Evolutionary conservation across 2,797 vertebrate genomes (phyloP), one percentile per base, ranked within the genome.

Genomic region (Falco novaeseelandiae): DNA sequence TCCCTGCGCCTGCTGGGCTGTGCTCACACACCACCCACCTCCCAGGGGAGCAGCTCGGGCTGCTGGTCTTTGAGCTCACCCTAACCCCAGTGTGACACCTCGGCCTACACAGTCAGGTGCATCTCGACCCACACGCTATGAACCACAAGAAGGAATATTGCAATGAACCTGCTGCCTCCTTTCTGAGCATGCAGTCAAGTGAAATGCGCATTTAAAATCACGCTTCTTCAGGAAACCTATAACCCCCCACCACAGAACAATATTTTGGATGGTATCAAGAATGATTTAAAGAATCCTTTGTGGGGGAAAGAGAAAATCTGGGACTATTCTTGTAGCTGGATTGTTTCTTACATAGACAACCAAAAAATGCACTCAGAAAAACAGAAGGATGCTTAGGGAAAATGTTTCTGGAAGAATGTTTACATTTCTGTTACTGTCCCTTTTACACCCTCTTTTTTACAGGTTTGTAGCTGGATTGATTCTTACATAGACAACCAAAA

Each of bases 1-100:
- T 40, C 40, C 14, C 40, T 14, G 40, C 40, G 7, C 40, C 40
- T 42, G 40, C 40, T 16, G 40, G 2, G 16, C n/a, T 81, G 38
- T 40, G 51, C 36, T 20, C 34, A 13, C 18, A n/a, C 32, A 40
- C 40, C 14, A 14, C 3, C 6, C 3, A 0, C 1, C 0, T 66
- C 36, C 74, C 62, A 52, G 52, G 66, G 54, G 6, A 81, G 55
- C 25, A 55, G 46, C 0, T 2, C 34, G 18, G 40, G 7, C 34
- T 74, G 69, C 52, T 17, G 66, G 66, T 42, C 17, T 46, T 73
- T 29, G 9, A 17, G 4, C 32, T 74, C 21, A 30, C 34, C 16
- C 12, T 8, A 30, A 27, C 8, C 8, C 3, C 19, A 16, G 8
- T 13, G 6, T 1, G 51, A 66, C 38, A 55, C 30, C 46, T 48